Evolutionary conservation across 2,888 invertebrate genomes (phyloP), one percentile per base, ranked within the genome.

Genomic region (Eilema sororculum): DNA sequence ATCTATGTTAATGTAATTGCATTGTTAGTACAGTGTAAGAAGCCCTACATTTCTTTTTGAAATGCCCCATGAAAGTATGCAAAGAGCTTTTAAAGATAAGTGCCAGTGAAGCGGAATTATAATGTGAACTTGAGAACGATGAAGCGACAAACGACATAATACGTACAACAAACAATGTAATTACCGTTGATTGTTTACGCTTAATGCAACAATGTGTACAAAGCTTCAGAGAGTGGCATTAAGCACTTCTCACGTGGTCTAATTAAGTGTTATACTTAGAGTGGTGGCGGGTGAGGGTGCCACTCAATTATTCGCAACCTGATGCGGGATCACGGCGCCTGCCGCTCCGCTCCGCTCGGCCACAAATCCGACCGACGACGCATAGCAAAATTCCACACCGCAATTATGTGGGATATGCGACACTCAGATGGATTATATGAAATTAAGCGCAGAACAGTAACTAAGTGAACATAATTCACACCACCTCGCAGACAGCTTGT

Each of bases 361-460:
- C 87, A 81, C 89, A 90, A 90, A 91, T 90, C 90, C 89, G 78
- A 82, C 86, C 86, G 80, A 84, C 86, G 81, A 84, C 87, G 86
- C 89, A 87, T 86, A 87, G 87, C 88, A 90, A 92, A 92, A 92
- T 90, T 90, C 87, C 87, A 81, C 88, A 85, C 90, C 90, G 87
- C 91, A 93, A 91, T 92, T 93, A 93, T 90, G 90, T 89, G 89
- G 89, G 88, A 87, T 86, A 89, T 84, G 88, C 89, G 91, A 90
- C 91, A 90, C 90, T 91, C 88, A 85, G 90, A 92, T 90, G 92
- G 93, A 94, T 94, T 93, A 93, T 89, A 89, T 88, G 90, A 93
- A 92, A 93, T 93, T 92, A 93, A 93, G 90, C 88, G 85, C 74
- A 80, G 87, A 86, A 87, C 87, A 85, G 87, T 87, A 90, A 91